These are phyloP conservation scores for Sicus ferrugineus DNA, from an alignment of 2,888 invertebrate species.

Conservation along the genomic window DNA sequence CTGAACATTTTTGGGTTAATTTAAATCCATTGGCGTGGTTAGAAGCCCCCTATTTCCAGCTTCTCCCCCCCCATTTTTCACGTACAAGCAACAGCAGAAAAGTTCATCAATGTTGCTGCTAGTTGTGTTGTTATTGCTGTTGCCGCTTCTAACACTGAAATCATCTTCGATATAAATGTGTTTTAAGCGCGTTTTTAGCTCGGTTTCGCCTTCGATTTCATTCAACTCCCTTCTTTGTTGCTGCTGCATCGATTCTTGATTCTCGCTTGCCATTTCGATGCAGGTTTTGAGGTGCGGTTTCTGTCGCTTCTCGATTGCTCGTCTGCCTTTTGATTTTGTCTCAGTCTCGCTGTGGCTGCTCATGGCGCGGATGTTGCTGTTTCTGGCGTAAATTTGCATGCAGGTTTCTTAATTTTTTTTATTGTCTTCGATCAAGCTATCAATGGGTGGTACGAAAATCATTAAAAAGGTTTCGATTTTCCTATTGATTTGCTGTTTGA, in stretches of 20 bases:
- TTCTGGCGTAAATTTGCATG: neutral
- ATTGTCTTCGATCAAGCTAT: neutral
- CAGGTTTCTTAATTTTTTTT: too few species aligned
- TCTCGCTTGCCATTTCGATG: neutral
- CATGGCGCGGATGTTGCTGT: neutral
- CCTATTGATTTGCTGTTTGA: neutral
- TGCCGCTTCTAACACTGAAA: neutral
- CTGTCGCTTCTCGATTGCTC: neutral
- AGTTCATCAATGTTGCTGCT: neutral
- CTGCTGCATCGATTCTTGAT: neutral
- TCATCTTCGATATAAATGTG: neutral
- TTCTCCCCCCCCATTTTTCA: neutral
- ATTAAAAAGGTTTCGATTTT: neutral
- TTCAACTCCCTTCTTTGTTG: constrained; percentile 2
- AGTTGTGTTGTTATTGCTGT: neutral
- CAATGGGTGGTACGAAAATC: neutral
- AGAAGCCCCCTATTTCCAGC: neutral
- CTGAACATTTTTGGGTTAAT: neutral
- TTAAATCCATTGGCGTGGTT: neutral
- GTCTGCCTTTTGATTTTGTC: neutral
- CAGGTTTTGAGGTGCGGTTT: constrained; percentile 5
- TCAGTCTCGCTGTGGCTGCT: neutral
- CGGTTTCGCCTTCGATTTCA: constrained; percentile 3
- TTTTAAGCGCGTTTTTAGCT: neutral
- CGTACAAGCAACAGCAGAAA: neutral